Evolutionary conservation across 1,140 invertebrate genomes (phyloP).

Genomic region (Phymastichus coffea): DNA sequence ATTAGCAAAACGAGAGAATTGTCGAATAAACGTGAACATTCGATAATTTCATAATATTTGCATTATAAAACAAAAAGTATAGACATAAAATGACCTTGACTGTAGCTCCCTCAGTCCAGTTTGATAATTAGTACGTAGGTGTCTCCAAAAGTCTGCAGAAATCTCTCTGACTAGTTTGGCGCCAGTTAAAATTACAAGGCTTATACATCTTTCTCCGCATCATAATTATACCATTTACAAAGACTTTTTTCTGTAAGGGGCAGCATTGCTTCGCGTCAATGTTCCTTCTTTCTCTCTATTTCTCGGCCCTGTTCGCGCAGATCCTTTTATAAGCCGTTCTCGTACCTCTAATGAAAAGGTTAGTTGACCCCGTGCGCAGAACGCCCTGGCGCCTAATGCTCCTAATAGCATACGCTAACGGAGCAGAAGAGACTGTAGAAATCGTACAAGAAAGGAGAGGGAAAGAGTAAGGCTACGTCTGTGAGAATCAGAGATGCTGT

Average conservation of each 20-base stretch:
- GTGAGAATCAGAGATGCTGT: too few relatives aligned
- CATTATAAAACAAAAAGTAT: too few relatives aligned
- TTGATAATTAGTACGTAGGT: slow-evolving; percentile 37
- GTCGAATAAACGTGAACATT: too few relatives aligned
- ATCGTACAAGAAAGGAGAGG: slow-evolving; percentile 5
- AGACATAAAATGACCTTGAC: too few relatives aligned
- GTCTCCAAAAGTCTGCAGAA: slow-evolving; percentile 34
- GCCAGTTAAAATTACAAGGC: slow-evolving; percentile 52
- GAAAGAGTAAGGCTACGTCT: not conserved
- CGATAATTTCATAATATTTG: too few relatives aligned
- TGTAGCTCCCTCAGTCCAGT: too few relatives aligned
- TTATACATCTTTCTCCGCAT: slow-evolving; percentile 37
- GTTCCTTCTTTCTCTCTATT: slow-evolving; percentile 33
- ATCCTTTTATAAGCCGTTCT: slow-evolving; percentile 35
- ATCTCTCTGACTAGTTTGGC: slow-evolving; percentile 33
- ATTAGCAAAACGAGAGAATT: too few relatives aligned
- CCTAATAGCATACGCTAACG: not conserved
- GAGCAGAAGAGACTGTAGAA: not conserved
- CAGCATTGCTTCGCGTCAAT: slow-evolving; percentile 42
- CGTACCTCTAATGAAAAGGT: slow-evolving; percentile 50
- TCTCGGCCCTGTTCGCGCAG: slow-evolving; percentile 14
- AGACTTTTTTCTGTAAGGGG: slow-evolving; percentile 17
- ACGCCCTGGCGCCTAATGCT: slow-evolving; percentile 47
- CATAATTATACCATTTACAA: slow-evolving; percentile 30
- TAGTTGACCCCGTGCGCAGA: slow-evolving; percentile 47